These are phyloP conservation scores for Antitype chi DNA, from an alignment of 2,888 invertebrate genomes.

Conservation along the genomic window DNA sequence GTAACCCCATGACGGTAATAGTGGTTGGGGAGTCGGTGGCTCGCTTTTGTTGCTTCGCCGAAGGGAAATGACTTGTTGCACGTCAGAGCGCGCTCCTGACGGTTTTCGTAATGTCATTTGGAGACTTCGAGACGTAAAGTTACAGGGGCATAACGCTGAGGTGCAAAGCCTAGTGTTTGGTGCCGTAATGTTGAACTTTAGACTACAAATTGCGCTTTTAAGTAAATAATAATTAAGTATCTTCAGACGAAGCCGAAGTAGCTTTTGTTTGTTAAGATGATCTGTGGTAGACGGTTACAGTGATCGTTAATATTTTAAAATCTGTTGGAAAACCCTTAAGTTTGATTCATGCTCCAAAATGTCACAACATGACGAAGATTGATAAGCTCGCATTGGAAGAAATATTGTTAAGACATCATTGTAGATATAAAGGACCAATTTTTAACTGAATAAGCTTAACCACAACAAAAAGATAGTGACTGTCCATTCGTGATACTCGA, in stretches of 20 bases:
- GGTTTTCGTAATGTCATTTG: conserved; percentile 62
- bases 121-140: conserved; percentile 43
- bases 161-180: conserved; percentile 26
- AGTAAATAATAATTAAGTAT: conserved; percentile 20
- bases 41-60: conserved; percentile 65
- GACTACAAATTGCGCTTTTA: conserved; percentile 27
- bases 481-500: conserved; percentile 60
- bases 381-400: conserved; percentile 42
- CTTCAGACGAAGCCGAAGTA: not conserved
- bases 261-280: conserved; percentile 30
- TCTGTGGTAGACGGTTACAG: conserved; percentile 1
- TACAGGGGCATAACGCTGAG: conserved; percentile 41
- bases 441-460: conserved; percentile 55
- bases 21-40: conserved; percentile 63
- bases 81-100: conserved; percentile 55
- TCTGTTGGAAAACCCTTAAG: conserved; percentile 18
- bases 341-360: conserved; percentile 34
- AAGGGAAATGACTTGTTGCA: conserved; percentile 66
- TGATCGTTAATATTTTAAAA: conserved; percentile 29
- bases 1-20: conserved; percentile 71
- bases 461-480: conserved; percentile 57
- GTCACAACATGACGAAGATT: conserved; percentile 60
- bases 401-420: conserved; percentile 60
- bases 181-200: conserved; percentile 24
- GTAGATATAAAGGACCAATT: conserved; percentile 57